These are phyloP conservation scores for Labroides dimidiatus DNA, from an alignment of 2,797 vertebrate genomes.

Conservation along the genomic window DNA sequence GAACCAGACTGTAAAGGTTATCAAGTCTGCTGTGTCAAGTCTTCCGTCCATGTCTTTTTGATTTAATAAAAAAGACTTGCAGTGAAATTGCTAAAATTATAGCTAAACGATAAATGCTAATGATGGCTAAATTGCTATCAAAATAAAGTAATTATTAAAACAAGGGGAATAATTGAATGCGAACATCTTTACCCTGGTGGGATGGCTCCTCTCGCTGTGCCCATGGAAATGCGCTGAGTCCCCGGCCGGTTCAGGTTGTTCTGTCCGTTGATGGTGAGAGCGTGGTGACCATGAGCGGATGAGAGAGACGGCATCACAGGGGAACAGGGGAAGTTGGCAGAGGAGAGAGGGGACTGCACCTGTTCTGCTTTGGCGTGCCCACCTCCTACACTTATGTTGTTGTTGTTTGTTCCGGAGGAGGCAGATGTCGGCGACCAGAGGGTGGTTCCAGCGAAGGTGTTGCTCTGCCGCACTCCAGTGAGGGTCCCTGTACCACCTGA, in stretches of 20 bases:
- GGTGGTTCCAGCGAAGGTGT: constrained; percentile 88
- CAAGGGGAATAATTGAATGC: constrained; percentile 1
- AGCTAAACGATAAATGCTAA: too few species aligned
- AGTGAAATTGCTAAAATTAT: too few species aligned
- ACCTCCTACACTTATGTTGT: constrained; percentile 78
- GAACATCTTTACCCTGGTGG: constrained; percentile 89
- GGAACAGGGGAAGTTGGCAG: constrained; percentile 81
- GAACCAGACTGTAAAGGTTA: too few species aligned
- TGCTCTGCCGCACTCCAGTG: constrained; percentile 87
- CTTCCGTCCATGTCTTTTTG: too few species aligned
- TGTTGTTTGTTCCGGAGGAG: constrained; percentile 73
- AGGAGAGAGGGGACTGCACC: constrained; percentile 74
- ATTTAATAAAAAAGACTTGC: too few species aligned
- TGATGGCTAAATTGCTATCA: too few species aligned
- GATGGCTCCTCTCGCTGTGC: constrained; percentile 86
- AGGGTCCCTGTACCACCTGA: constrained; percentile 64
- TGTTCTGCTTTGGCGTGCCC: constrained; percentile 83
- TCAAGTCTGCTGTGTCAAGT: too few species aligned
- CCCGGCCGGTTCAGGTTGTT: constrained; percentile 97
- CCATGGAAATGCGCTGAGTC: constrained; percentile 86
- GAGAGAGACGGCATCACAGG: constrained; percentile 80
- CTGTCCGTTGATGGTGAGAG: constrained; percentile 88
- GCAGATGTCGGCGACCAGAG: constrained; percentile 86
- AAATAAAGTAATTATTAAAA: too few species aligned
- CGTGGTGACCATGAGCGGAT: constrained; percentile 78